phyloP scores from a whole-genome alignment of 2,797 vertebrate species.

The Botia almorhae region DNA sequence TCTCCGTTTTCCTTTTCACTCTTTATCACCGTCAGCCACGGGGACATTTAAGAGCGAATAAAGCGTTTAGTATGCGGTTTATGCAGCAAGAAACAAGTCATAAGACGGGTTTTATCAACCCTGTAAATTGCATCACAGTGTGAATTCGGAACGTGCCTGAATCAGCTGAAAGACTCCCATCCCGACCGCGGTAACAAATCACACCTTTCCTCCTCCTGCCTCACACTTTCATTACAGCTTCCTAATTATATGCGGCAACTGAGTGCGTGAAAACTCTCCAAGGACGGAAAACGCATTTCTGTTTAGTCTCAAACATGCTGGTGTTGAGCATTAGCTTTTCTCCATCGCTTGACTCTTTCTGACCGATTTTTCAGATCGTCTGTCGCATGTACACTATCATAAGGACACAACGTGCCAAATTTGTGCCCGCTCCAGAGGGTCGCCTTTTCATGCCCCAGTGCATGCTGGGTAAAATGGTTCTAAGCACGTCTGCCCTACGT shows the following conservation, averaged over 20 bases:
- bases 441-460: neutral
- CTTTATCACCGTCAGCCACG: slow-evolving; percentile 61
- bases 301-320: slow-evolving; percentile 32
- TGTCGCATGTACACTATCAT: neutral
- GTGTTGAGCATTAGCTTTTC: slow-evolving; percentile 40
- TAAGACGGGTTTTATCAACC: slow-evolving; percentile 73
- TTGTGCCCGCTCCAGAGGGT: neutral
- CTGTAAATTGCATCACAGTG: slow-evolving; percentile 71
- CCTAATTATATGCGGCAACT: slow-evolving; percentile 42
- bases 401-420: neutral
- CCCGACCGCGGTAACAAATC: slow-evolving; percentile 48
- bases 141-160: slow-evolving; percentile 70
- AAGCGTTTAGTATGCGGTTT: slow-evolving; percentile 74
- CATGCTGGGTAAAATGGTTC: neutral
- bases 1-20: slow-evolving; percentile 41
- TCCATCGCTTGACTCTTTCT: slow-evolving; percentile 6
- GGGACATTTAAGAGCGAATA: slow-evolving; percentile 73
- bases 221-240: slow-evolving; percentile 44
- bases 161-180: slow-evolving; percentile 62
- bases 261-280: slow-evolving; percentile 33
- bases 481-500: neutral
- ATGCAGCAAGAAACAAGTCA: slow-evolving; percentile 68
- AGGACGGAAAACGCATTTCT: slow-evolving; percentile 49
- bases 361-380: slow-evolving; percentile 16
- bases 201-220: slow-evolving; percentile 42